Percentiles rank a stretch among this genome's conserved stretches.
Conservation (phyloP, 2,797 vertebrate genomes). For the Alectoris magna region DNA sequence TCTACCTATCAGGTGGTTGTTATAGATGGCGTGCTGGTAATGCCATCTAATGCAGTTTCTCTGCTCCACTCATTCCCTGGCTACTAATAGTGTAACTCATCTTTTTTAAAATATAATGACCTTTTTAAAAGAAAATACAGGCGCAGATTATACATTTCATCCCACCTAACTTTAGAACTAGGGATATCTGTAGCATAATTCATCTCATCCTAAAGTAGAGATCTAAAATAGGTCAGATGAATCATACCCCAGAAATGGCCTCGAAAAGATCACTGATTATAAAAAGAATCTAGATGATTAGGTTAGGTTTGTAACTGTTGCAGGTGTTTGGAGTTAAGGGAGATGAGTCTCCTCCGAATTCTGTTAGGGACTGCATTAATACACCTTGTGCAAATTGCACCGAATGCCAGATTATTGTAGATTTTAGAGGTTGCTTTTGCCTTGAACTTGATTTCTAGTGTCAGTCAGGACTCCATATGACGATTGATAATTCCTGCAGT, state of each 20-base stretch:
- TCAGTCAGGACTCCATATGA: neutral
- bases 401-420: neutral
- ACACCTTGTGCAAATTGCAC: neutral
- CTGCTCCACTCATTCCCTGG: constrained; percentile 17
- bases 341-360: constrained; percentile 24
- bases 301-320: constrained; percentile 5
- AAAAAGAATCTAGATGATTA: constrained; percentile 29
- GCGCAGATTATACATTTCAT: constrained; percentile 54
- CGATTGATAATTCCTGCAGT: neutral
- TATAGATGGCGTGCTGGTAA: constrained; percentile 26
- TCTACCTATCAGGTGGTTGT: constrained; percentile 8
- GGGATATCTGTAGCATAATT: constrained; percentile 58
- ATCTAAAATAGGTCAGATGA: constrained; percentile 63
- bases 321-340: constrained; percentile 18
- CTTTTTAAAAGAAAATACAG: neutral
- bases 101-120: constrained; percentile 42
- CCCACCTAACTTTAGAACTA: constrained; percentile 59
- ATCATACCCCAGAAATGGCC: constrained; percentile 57
- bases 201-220: constrained; percentile 26
- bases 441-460: neutral
- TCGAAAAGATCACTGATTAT: constrained; percentile 10
- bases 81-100: constrained; percentile 57
- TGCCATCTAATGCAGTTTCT: constrained; percentile 13
- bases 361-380: neutral
- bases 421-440: neutral